Conservation (phyloP, 2,888 invertebrate genomes). For the Endomychus coccineus region DNA sequence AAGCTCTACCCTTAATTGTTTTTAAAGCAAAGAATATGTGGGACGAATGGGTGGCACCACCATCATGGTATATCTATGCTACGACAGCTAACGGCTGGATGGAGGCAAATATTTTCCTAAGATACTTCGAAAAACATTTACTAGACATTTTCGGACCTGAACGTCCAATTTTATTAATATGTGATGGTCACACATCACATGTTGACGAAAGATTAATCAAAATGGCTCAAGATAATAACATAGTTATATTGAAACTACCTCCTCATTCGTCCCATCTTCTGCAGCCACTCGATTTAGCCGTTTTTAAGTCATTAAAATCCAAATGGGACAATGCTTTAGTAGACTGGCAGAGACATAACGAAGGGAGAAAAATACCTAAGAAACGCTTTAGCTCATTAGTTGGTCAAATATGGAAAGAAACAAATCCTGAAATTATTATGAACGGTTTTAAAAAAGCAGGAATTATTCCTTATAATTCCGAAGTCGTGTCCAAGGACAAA, state of each 20-base stretch:
- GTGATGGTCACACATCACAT: slow-evolving; percentile 28
- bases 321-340: slow-evolving; percentile 14
- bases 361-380: slow-evolving; percentile 15
- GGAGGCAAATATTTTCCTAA: slow-evolving; percentile 28
- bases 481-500: slow-evolving; percentile 15
- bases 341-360: slow-evolving; percentile 15
- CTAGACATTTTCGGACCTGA: slow-evolving; percentile 18
- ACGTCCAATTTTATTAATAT: slow-evolving; percentile 19
- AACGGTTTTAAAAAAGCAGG: slow-evolving; percentile 3
- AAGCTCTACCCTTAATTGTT: slow-evolving; percentile 33
- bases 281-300: slow-evolving; percentile 16
- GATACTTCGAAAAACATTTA: slow-evolving; percentile 26
- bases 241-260: slow-evolving; percentile 15
- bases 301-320: slow-evolving; percentile 18
- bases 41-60: slow-evolving; percentile 32
- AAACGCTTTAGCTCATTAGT: slow-evolving; percentile 12
- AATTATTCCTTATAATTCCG: slow-evolving; percentile 11
- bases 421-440: slow-evolving; percentile 6
- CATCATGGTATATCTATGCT: slow-evolving; percentile 24
- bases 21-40: slow-evolving; percentile 35
- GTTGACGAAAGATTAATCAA: slow-evolving; percentile 21
- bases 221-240: slow-evolving; percentile 6
- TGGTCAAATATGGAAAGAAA: slow-evolving; percentile 12
- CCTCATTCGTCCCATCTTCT: slow-evolving; percentile 17
- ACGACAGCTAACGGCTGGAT: slow-evolving; percentile 33